A percentile compares a stretch with the other conserved stretches of the same genome.
Conservation (phyloP, 2,888 invertebrate species). For the Eupithecia inturbata region DNA sequence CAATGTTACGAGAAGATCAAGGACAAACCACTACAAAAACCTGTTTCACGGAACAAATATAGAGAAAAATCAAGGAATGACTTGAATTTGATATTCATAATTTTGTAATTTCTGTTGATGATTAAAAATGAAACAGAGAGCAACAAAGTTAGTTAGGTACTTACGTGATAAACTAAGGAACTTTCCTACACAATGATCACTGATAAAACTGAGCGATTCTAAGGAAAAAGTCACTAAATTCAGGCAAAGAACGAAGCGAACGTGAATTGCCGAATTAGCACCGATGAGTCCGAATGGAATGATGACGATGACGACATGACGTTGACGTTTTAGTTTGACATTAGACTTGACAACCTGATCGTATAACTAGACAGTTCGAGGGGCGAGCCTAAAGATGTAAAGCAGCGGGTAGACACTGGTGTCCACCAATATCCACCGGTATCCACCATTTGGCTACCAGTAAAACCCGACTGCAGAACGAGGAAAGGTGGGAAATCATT, state of each 20-base stretch:
- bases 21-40: slow-evolving; percentile 67
- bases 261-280: slow-evolving; percentile 67
- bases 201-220: slow-evolving; percentile 44
- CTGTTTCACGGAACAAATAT: slow-evolving; percentile 61
- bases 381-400: neutral
- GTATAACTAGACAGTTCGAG: neutral
- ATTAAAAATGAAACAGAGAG: neutral
- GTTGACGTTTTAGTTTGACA: slow-evolving; percentile 5
- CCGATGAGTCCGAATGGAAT: slow-evolving; percentile 14
- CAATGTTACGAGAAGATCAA: slow-evolving; percentile 61
- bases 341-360: neutral
- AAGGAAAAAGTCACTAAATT: slow-evolving; percentile 35
- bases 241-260: slow-evolving; percentile 53
- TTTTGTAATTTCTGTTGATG: neutral
- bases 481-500: too few relatives aligned
- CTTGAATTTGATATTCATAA: slow-evolving; percentile 22
- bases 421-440: too few relatives aligned
- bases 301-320: slow-evolving; percentile 4
- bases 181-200: slow-evolving; percentile 44
- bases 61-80: slow-evolving; percentile 43
- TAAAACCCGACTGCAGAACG: too few relatives aligned
- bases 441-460: too few relatives aligned
- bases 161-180: slow-evolving; percentile 47
- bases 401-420: too few relatives aligned
- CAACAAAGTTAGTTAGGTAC: slow-evolving; percentile 34